Conservation (phyloP, 2,113 vertebrate species). For the Mohoua ochrocephala region DNA sequence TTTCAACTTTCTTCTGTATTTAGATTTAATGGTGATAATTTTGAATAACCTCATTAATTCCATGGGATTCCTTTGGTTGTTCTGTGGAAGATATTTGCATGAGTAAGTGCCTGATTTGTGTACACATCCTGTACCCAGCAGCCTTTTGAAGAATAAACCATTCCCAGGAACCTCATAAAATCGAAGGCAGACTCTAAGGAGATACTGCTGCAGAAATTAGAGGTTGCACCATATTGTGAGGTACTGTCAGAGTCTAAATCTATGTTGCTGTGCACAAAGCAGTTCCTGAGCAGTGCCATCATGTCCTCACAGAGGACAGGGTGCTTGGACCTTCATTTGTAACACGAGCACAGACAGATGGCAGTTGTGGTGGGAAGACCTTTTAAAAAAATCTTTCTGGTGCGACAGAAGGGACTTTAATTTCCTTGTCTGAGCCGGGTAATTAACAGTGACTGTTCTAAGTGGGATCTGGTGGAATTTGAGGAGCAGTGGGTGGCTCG, state of each 20-base stretch:
- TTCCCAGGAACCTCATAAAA: background rate
- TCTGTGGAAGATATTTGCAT: background rate
- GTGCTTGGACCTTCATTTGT: conserved; percentile 26
- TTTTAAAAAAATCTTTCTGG: conserved; percentile 42
- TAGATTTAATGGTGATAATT: background rate
- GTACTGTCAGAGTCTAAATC: background rate
- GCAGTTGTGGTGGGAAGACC: conserved; percentile 37
- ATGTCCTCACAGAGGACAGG: background rate
- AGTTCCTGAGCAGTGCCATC: background rate
- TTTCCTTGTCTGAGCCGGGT: conserved; percentile 23
- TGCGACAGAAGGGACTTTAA: conserved; percentile 42
- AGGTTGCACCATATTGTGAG: background rate
- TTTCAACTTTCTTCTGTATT: background rate
- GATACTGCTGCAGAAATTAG: background rate
- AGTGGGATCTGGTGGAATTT: conserved; percentile 26
- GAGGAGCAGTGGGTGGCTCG: conserved; percentile 17
- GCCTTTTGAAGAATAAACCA: background rate
- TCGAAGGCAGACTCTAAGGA: background rate
- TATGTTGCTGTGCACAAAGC: background rate
- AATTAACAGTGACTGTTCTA: conserved; percentile 13
- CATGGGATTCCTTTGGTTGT: background rate
- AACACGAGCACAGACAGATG: conserved; percentile 25
- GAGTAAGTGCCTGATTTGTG: background rate
- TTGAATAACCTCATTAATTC: background rate
- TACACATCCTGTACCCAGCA: background rate